A percentile compares a stretch with the other conserved stretches of the same genome.
phyloP scores from a whole-genome alignment of 2,888 invertebrate species.

The Orchesella flavescens region DNA sequence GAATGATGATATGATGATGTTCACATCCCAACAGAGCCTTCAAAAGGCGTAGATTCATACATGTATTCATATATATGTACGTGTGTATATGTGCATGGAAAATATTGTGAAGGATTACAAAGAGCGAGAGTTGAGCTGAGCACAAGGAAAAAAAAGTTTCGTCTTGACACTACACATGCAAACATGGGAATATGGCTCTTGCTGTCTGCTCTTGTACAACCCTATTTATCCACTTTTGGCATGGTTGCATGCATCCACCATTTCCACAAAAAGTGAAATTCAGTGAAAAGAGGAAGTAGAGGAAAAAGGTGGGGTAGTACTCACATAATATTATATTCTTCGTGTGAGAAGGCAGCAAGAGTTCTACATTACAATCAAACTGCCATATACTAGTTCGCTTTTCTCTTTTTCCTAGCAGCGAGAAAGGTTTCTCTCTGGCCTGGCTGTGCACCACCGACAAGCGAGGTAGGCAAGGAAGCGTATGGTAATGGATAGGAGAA shows the following conservation, averaged over 20 bases:
- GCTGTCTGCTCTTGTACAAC: background rate
- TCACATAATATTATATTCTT: conserved; percentile 36
- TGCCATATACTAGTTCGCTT: too few relatives aligned
- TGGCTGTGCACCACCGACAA: conserved; percentile 16
- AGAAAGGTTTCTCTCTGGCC: conserved; percentile 18
- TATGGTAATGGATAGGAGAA: conserved; percentile 39
- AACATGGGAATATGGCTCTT: background rate
- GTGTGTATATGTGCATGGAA: conserved; percentile 10
- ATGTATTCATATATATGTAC: conserved; percentile 9
- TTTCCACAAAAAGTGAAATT: conserved; percentile 43
- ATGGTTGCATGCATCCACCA: conserved; percentile 51
- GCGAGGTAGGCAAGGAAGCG: conserved; percentile 26
- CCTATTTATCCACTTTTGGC: conserved; percentile 53
- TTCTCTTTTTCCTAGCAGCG: background rate
- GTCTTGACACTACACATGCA: conserved; percentile 33
- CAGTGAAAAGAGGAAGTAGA: conserved; percentile 23
- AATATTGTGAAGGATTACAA: background rate
- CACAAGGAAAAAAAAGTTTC: conserved; percentile 26
- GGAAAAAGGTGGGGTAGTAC: conserved; percentile 48
- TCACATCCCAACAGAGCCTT: background rate
- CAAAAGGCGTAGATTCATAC: background rate
- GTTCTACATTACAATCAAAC: conserved; percentile 41
- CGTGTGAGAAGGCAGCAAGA: conserved; percentile 24
- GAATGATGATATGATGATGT: conserved; percentile 38
- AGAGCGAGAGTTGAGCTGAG: background rate